Evolutionary conservation across 2,113 vertebrate genomes (phyloP).

Genomic region (Strix aluco): DNA sequence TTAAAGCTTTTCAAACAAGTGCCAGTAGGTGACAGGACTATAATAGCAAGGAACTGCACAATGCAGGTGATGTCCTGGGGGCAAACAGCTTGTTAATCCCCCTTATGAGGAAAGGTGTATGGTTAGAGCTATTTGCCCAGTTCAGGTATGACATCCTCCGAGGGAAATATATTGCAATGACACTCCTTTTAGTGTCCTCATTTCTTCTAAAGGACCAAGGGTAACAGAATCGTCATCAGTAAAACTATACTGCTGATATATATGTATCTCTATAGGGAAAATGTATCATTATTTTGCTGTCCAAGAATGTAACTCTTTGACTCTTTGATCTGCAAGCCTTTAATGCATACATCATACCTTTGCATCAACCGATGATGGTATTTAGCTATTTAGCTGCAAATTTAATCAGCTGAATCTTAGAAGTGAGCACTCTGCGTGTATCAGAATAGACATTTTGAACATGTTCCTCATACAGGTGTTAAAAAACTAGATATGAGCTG

Average conservation of each 20-base stretch:
- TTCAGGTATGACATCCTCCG: neutral
- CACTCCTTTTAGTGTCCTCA: neutral
- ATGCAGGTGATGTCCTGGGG: neutral
- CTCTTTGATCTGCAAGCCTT: neutral
- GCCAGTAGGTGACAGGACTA: neutral
- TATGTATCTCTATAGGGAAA: neutral
- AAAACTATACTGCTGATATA: neutral
- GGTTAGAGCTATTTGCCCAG: neutral
- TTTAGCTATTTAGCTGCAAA: neutral
- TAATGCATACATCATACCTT: neutral
- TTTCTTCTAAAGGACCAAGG: neutral
- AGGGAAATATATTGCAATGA: neutral
- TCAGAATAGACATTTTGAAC: neutral
- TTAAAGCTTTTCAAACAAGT: neutral
- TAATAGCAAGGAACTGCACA: neutral
- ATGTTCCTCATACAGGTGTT: conserved; percentile 62
- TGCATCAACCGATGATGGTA: accelerated
- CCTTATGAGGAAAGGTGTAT: neutral
- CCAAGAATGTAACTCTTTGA: neutral
- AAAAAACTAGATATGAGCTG: conserved; percentile 76
- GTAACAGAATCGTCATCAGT: neutral
- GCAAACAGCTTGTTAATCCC: neutral
- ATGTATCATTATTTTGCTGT: neutral
- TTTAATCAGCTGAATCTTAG: neutral
- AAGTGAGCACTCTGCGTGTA: accelerated